Evolutionary conservation across 2,113 vertebrate species (phyloP).

Genomic region (Uria lomvia): DNA sequence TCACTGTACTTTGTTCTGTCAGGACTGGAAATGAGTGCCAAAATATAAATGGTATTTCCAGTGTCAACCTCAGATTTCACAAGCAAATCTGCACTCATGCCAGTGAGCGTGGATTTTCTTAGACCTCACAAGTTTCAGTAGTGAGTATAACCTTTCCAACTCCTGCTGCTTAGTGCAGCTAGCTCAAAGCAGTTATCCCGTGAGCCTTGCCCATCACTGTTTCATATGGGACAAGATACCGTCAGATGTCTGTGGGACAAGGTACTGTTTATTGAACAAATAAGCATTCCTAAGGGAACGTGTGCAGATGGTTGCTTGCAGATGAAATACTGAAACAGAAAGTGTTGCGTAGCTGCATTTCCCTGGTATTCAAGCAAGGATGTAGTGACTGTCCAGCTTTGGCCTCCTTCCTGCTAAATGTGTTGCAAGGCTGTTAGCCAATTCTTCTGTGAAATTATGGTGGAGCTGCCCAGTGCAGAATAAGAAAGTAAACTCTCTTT

Average conservation of each 20-base stretch:
- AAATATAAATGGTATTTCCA: conserved; percentile 22
- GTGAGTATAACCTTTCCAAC: background rate
- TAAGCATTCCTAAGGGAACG: background rate
- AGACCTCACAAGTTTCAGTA: background rate
- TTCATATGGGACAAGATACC: background rate
- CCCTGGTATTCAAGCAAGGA: background rate
- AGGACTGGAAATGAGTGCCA: conserved; percentile 18
- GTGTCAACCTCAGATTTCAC: background rate
- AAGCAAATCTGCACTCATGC: background rate
- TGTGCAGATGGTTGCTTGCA: background rate
- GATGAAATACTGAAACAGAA: background rate
- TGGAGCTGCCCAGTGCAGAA: background rate
- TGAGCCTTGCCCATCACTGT: background rate
- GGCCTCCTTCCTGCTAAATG: background rate
- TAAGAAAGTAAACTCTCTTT: background rate
- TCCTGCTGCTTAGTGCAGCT: background rate
- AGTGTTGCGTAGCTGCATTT: background rate
- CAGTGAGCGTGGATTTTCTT: background rate
- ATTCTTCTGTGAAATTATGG: background rate
- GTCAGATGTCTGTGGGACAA: background rate
- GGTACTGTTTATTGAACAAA: background rate
- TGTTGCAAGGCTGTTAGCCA: background rate
- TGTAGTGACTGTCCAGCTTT: background rate
- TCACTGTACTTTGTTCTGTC: background rate
- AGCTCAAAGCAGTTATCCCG: background rate